Evolutionary conservation across 2,113 vertebrate genomes (phyloP), one percentile per base, ranked within the genome.

Genomic region (Oryzias melastigma): DNA sequence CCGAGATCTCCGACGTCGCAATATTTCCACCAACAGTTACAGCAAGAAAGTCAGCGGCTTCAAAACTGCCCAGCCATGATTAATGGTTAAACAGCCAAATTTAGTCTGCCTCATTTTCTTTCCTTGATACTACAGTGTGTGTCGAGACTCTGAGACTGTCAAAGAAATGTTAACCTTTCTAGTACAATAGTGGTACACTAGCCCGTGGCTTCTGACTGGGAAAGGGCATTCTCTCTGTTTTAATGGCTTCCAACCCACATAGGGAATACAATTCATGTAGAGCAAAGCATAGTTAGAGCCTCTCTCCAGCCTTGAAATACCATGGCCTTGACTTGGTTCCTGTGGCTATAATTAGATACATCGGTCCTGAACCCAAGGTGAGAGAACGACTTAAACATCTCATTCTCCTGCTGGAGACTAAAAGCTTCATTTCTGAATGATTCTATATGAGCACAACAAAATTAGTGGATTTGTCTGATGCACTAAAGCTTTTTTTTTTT

Each of bases 241-340:
- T 91, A 87, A 88, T 90, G 81, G 82, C 80, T 83, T 81, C 83
- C 86, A 88, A 85, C 76, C 73, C 86, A 84, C 78, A 83, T 42
- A 75, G 74, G 81, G 80, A 85, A 88, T 81, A 81, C 86, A 82
- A 87, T 87, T 91, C 85, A 87, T 88, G 82, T 76, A 86, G 84
- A 88, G 84, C 78, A 71, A 68, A 81, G 80, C 65, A 65, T 83
- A 88, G 84, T 86, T 88, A 83, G 53, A 83, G 85, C 84, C 82
- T 82, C 64, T 82, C 71, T 81, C 43, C 67, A 64, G 57, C 69
- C 52, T 59, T 85, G 79, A 84, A 87, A 89, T 77, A 83, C 74
- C 80, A 71, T 58, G 83, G 85, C 84, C 85, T 85, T 85, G 86
- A 85, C 89, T 81, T 55, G 77, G 85, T 84, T 90, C 86, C 85